Evolutionary conservation across 2,113 vertebrate genomes (phyloP).

Genomic region (Neofelis nebulosa): DNA sequence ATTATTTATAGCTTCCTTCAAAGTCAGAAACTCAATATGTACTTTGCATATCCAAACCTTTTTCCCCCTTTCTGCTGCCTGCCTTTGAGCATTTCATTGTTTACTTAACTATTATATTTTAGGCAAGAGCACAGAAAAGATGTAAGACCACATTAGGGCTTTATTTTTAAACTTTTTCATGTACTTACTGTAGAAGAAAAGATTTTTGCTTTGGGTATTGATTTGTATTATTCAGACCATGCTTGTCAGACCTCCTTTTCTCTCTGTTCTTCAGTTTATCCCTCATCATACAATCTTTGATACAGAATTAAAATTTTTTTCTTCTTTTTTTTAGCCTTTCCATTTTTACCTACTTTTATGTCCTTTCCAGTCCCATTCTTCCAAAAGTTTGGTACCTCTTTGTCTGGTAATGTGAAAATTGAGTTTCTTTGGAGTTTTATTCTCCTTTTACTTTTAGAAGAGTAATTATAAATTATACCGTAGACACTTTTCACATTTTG

Average conservation of each 20-base stretch:
- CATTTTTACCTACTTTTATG: conserved; percentile 36
- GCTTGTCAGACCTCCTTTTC: neutral
- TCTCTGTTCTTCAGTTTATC: neutral
- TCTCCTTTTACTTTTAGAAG: conserved; percentile 34
- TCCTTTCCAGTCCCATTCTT: conserved; percentile 11
- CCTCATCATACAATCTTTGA: conserved; percentile 16
- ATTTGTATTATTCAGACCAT: conserved; percentile 44
- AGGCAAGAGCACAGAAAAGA: conserved; percentile 1
- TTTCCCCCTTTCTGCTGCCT: neutral
- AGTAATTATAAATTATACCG: conserved; percentile 34
- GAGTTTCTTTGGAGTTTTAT: neutral
- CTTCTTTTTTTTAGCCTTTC: neutral
- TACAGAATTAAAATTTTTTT: conserved; percentile 24
- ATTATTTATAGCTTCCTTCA: conserved; percentile 70
- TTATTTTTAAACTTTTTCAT: neutral
- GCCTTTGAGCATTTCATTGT: conserved; percentile 31
- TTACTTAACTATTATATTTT: conserved; percentile 31
- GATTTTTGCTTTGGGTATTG: conserved; percentile 2
- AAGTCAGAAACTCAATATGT: conserved; percentile 54
- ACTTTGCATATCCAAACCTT: conserved; percentile 41
- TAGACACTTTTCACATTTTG: neutral
- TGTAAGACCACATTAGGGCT: neutral
- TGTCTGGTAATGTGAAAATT: neutral
- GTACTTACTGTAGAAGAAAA: neutral
- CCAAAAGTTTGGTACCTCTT: conserved; percentile 23